A percentile compares a stretch with the other conserved stretches of the same genome.
Conservation (phyloP, 2,113 vertebrate genomes). For the Gorsachius goisagi region DNA sequence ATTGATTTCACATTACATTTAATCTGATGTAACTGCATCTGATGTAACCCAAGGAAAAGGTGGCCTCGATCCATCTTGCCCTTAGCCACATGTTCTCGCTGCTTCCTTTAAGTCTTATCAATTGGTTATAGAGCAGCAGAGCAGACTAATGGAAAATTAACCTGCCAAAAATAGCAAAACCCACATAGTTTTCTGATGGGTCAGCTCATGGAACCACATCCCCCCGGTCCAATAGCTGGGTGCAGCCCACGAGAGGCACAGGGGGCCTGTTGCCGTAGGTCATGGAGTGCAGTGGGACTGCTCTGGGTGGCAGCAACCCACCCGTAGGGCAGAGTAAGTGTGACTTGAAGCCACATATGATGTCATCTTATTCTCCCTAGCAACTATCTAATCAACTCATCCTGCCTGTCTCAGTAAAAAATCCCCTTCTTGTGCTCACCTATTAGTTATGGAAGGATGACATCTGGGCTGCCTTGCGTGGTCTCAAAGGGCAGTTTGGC, state of each 20-base stretch:
- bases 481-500: not conserved
- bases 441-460: not conserved
- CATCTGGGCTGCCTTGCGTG: rapidly evolving
- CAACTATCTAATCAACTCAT: not conserved
- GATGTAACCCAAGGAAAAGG: not conserved
- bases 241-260: not conserved
- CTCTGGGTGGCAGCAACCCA: not conserved
- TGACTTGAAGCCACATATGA: not conserved
- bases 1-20: not conserved
- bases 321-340: not conserved
- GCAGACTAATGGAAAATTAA: not conserved
- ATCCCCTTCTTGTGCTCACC: not conserved
- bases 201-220: not conserved
- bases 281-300: rapidly evolving
- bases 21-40: not conserved
- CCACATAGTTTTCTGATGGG: not conserved
- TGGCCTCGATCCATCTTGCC: not conserved
- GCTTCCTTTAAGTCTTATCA: not conserved
- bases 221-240: not conserved
- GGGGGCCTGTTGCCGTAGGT: not conserved
- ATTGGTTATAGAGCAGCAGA: constrained; percentile 8
- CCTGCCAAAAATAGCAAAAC: not conserved
- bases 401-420: not conserved
- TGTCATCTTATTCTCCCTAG: not conserved
- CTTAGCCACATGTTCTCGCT: not conserved